phyloP scores from a whole-genome alignment of 2,888 invertebrate genomes.

The Temnothorax rugatulus region DNA sequence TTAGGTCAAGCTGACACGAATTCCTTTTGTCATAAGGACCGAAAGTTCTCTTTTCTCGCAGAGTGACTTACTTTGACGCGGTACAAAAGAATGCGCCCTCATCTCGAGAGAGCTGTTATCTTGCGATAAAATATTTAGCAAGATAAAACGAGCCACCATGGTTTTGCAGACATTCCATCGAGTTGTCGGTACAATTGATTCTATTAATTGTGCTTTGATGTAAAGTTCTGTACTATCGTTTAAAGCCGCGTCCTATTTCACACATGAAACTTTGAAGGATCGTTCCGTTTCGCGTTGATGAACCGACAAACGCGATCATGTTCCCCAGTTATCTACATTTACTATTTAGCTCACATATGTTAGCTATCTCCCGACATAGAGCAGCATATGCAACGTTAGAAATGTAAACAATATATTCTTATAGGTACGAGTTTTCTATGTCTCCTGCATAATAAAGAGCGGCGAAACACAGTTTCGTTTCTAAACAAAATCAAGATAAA shows the following conservation, averaged over 20 bases:
- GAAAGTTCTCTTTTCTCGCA: background rate
- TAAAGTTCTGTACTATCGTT: background rate
- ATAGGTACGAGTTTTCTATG: background rate
- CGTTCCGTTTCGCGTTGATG: background rate
- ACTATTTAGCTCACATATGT: background rate
- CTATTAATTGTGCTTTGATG: background rate
- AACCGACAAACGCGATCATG: background rate
- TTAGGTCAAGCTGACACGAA: conserved; percentile 58
- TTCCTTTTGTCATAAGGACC: conserved; percentile 65
- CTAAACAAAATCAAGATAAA: background rate
- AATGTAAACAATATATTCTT: background rate
- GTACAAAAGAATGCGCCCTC: conserved; percentile 30
- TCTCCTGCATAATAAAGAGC: background rate
- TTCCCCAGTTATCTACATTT: background rate
- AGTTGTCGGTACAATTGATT: background rate
- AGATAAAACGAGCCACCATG: background rate
- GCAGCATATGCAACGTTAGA: background rate
- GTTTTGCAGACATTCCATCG: background rate
- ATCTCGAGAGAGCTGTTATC: conserved; percentile 1
- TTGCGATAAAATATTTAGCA: background rate
- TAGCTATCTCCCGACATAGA: background rate
- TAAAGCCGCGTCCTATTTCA: background rate
- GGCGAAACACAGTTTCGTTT: background rate
- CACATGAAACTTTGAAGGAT: background rate
- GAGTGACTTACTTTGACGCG: conserved; percentile 20